Conservation (phyloP, 2,888 invertebrate species). For the Nomada fabriciana region DNA sequence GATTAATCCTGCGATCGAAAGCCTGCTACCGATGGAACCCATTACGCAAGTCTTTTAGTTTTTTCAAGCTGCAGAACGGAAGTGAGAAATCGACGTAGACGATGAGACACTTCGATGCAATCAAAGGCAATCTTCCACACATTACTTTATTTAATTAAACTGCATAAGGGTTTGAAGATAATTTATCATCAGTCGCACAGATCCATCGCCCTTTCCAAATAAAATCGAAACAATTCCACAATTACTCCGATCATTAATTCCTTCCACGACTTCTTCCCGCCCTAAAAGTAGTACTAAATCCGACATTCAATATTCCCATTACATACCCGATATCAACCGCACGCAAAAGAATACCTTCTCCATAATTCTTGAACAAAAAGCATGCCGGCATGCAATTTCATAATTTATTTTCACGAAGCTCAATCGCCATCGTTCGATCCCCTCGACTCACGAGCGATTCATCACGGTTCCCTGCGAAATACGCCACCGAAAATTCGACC, state of each 20-base stretch:
- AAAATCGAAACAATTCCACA: no score
- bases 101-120: slow-evolving; percentile 5
- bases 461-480: slow-evolving; percentile 18
- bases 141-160: no score
- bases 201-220: no score
- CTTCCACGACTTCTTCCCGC: no score
- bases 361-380: background rate
- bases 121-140: background rate
- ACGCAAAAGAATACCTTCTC: no score
- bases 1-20: slow-evolving; percentile 71
- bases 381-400: background rate
- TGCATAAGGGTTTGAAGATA: no score
- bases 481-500: slow-evolving; percentile 25
- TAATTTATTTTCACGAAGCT: background rate
- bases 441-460: background rate
- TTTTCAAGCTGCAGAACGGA: background rate
- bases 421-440: background rate
- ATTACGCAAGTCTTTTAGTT: slow-evolving; percentile 54
- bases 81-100: background rate
- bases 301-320: background rate
- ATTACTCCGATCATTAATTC: no score
- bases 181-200: no score
- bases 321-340: no score
- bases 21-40: slow-evolving; percentile 58
- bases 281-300: background rate